Percentiles rank a stretch among this genome's conserved stretches.
Evolutionary conservation across 2,888 invertebrate genomes (phyloP).

Genomic region (Epirrita christyi): DNA sequence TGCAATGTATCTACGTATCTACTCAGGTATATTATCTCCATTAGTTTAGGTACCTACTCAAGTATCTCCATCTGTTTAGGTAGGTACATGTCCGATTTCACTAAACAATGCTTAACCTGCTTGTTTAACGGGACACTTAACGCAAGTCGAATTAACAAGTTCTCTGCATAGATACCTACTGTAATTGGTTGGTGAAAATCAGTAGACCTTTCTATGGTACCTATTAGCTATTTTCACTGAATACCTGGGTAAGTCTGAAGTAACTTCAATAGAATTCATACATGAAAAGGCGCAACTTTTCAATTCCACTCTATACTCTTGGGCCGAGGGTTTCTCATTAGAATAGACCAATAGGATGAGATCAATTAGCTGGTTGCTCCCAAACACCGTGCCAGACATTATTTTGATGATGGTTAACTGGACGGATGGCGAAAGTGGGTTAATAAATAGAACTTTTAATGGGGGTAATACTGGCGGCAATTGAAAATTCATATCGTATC

Average conservation of each 20-base stretch:
- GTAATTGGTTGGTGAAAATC: too few species aligned
- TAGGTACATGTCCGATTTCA: too few species aligned
- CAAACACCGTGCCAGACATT: constrained; percentile 65
- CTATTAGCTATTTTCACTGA: too few species aligned
- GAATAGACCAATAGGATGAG: constrained; percentile 64
- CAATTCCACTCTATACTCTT: constrained; percentile 57
- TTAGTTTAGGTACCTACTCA: too few species aligned
- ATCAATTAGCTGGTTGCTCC: constrained; percentile 58
- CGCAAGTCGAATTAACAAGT: too few species aligned
- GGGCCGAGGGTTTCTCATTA: constrained; percentile 57
- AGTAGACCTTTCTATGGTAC: too few species aligned
- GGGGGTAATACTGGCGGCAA: constrained; percentile 44
- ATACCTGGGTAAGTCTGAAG: constrained; percentile 70
- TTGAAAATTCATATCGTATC: constrained; percentile 72
- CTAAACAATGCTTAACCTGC: too few species aligned
- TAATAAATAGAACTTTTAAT: constrained; percentile 64
- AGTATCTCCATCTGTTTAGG: too few species aligned
- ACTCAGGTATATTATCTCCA: too few species aligned
- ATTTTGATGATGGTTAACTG: constrained; percentile 62
- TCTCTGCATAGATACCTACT: too few species aligned
- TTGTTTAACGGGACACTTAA: too few species aligned
- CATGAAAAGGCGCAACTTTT: constrained; percentile 61
- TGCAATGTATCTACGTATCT: too few species aligned
- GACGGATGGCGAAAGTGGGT: constrained; percentile 59
- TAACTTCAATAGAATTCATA: constrained; percentile 56